These are phyloP conservation scores for Danaus melanippus DNA, from an alignment of 1,140 invertebrate species.

Conservation along the genomic window DNA sequence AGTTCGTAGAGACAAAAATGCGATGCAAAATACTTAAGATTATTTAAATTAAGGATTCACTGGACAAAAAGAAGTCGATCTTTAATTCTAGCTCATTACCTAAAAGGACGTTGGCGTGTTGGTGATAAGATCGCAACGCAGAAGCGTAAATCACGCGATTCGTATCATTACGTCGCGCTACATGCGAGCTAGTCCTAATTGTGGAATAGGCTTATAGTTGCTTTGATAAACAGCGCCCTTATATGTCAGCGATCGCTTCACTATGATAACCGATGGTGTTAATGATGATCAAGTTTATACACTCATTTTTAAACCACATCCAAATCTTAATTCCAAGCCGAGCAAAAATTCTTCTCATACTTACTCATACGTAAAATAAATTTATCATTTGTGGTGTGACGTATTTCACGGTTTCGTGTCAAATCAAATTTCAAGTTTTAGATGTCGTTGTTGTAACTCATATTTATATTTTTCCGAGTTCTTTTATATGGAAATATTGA, in stretches of 20 bases:
- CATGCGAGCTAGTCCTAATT: conserved; percentile 47
- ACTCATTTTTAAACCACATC: too few species aligned
- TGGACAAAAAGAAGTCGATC: conserved; percentile 16
- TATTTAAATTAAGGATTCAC: conserved; percentile 6
- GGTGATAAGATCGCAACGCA: conserved; percentile 32
- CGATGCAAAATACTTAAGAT: not conserved
- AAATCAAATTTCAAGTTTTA: conserved; percentile 13
- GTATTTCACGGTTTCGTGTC: conserved; percentile 18
- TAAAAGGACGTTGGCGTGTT: conserved; percentile 34
- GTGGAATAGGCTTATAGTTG: conserved; percentile 26
- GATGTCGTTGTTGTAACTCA: conserved; percentile 16
- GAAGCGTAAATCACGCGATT: conserved; percentile 44
- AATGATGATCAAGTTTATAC: too few species aligned
- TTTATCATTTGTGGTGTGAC: conserved; percentile 5
- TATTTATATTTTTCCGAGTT: conserved; percentile 18
- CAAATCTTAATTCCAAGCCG: too few species aligned
- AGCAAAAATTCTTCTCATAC: too few species aligned
- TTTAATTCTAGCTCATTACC: conserved; percentile 35
- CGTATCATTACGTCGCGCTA: conserved; percentile 34
- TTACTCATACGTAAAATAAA: too few species aligned
- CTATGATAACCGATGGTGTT: too few species aligned
- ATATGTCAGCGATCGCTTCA: conserved; percentile 6
- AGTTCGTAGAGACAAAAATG: not conserved
- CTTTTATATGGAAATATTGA: conserved; percentile 29
- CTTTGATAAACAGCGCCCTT: conserved; percentile 14